Base-by-base conservation (phyloP, 2,797 vertebrate species). In the Trematomus bernacchii region DNA sequence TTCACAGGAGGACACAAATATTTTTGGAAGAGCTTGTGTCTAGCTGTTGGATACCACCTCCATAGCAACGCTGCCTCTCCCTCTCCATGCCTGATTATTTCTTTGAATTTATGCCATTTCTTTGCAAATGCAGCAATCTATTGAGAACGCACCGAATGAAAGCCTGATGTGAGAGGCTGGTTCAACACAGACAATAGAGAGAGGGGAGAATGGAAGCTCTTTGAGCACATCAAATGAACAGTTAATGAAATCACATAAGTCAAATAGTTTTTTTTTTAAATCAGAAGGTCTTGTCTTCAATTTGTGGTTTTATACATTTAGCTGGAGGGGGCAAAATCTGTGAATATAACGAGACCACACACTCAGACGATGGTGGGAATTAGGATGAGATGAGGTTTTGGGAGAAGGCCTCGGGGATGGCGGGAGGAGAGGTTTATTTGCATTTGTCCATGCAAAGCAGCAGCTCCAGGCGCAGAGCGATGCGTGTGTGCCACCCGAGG, bases 401-500 rank as follows among this genome's bases (percentile, higher is more conserved):
- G 77, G 76, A 58, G 1, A 62, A 81, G 67, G 79, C 54, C 59
- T 69, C 2, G 0, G 63, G 66, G 77, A 58, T 2, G 6, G 51
- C 0, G 2, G 60, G 8, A 47, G 37, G 37, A 52, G 12, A 71
- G 51, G 61, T 59, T 93, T 83, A 99, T 84, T 80, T 84, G 73
- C 98, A 99, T 94, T 96, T 99, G 92, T 91, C 96, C 95, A 97
- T 95, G 87, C 98, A 99, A 84, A 98, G 96, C 43, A 99, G 95
- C 76, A 99, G 94, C 94, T 99, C 98, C 95, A 99, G 91, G 73
- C 98, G 96, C 79, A 99, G 92, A 77, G 98, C 98, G 6, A 99
- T 99, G 88, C 98, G 98, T n/a, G 98, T 97, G 55, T 99, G 98
- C 98, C 98, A 99, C 48, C 98, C 98, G 48, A 99, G 95, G 0